Percentiles rank a stretch among this genome's conserved stretches.
These are phyloP conservation scores for Neomorphus geoffroyi DNA, from an alignment of 2,797 vertebrate species.

Conservation along the genomic window DNA sequence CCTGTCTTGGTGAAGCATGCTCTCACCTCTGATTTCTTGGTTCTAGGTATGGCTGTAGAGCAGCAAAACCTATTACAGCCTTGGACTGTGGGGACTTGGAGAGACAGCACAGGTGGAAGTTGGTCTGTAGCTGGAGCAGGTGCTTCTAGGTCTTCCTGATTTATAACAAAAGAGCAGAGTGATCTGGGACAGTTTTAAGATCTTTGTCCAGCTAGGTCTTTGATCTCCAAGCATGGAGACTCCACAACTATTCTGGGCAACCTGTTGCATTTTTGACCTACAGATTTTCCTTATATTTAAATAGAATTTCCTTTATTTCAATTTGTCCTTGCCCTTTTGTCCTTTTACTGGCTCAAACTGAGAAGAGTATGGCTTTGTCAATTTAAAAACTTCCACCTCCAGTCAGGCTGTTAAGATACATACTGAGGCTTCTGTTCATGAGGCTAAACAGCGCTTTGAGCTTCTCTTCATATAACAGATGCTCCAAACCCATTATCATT, in stretches of 20 bases:
- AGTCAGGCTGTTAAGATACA: not conserved
- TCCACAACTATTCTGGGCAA: not conserved
- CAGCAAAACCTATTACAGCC: not conserved
- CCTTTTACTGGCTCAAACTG: not conserved
- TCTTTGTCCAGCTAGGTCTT: not conserved
- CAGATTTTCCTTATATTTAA: not conserved
- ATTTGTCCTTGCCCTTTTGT: not conserved
- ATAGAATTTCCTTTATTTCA: not conserved
- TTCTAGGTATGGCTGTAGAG: not conserved
- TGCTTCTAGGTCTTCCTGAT: not conserved
- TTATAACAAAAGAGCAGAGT: not conserved
- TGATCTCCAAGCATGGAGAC: not conserved
- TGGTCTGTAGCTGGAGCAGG: not conserved
- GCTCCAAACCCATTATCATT: not conserved
- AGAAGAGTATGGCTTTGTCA: not conserved
- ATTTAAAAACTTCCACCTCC: not conserved
- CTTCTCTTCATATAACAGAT: not conserved
- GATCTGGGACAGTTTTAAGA: not conserved
- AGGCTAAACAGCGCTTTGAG: not conserved
- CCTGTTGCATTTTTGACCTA: fast-evolving
- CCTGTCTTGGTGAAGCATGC: not conserved
- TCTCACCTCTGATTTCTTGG: not conserved
- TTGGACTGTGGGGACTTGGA: not conserved
- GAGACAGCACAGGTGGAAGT: not conserved
- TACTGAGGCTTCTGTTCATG: not conserved